These are phyloP conservation scores for Hemistola chrysoprasaria DNA, from an alignment of 2,888 invertebrate species.

Conservation along the genomic window DNA sequence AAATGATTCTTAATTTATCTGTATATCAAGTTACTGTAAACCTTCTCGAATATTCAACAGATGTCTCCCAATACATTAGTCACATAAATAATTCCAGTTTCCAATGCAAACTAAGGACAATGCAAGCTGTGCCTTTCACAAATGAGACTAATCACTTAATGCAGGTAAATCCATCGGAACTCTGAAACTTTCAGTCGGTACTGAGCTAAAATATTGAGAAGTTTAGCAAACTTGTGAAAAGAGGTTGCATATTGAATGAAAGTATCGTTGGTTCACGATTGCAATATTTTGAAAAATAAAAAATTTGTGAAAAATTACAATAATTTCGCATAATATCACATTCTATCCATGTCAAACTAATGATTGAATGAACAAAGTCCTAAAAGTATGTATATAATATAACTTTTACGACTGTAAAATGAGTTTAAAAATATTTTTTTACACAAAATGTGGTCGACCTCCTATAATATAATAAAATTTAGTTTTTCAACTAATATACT, in stretches of 20 bases:
- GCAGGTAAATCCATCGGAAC: constrained; percentile 54
- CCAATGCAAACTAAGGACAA: constrained; percentile 44
- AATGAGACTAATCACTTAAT: constrained; percentile 78
- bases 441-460: no score
- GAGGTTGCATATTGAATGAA: constrained; percentile 42
- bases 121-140: constrained; percentile 65
- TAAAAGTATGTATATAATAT: no score
- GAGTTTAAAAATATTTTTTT: no score
- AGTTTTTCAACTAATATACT: no score
- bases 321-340: no score
- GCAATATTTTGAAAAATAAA: background rate
- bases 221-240: constrained; percentile 42
- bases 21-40: no score
- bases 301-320: background rate
- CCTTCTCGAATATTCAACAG: no score
- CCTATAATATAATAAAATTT: no score
- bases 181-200: constrained; percentile 48
- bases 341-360: no score
- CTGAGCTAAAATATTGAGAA: constrained; percentile 63
- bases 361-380: no score
- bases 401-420: no score
- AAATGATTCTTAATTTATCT: no score
- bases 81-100: constrained; percentile 40
- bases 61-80: constrained; percentile 17
- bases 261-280: constrained; percentile 31